A percentile compares a stretch with the other conserved stretches of the same genome.
phyloP scores from a whole-genome alignment of 2,888 invertebrate species.

The Augochlorella aurata region DNA sequence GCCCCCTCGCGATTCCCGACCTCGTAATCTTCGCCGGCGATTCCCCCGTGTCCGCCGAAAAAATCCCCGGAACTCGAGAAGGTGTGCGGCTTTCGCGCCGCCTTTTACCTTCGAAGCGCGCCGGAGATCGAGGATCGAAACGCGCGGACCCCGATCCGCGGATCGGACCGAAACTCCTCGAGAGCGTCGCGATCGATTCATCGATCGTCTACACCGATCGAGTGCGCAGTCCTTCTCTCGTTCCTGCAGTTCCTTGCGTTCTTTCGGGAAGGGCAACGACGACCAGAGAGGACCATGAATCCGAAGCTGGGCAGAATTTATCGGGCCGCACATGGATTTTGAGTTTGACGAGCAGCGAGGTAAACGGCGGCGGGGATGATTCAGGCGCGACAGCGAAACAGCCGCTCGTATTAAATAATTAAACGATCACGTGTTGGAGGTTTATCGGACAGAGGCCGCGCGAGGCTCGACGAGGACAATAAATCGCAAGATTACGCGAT shows the following conservation, averaged over 20 bases:
- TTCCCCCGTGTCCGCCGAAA: conserved; percentile 39
- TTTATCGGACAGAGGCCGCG: conserved; percentile 24
- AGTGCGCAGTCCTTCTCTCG: too few relatives aligned
- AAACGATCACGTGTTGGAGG: conserved; percentile 31
- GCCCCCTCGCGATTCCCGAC: conserved; percentile 61
- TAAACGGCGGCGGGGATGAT: conserved; percentile 7
- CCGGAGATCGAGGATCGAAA: conserved; percentile 13
- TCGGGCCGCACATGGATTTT: conserved; percentile 42
- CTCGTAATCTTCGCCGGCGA: conserved; percentile 56
- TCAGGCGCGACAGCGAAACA: conserved; percentile 12
- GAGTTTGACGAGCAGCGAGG: conserved; percentile 29
- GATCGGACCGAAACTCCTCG: too few relatives aligned
- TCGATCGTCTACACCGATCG: too few relatives aligned
- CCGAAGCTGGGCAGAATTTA: conserved; percentile 30
- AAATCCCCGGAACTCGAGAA: conserved; percentile 35
- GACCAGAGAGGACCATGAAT: conserved; percentile 15
- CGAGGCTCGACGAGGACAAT: conserved; percentile 21
- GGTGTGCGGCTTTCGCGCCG: conserved; percentile 12
- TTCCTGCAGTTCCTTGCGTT: neutral
- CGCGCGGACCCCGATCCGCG: too few relatives aligned
- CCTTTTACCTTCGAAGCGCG: conserved; percentile 4
- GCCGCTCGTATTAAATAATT: conserved; percentile 40
- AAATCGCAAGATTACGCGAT: conserved; percentile 46
- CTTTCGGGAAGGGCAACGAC: neutral
- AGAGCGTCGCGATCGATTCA: too few relatives aligned